A percentile compares a stretch with the other conserved stretches of the same genome.
Conservation (phyloP, 1,140 invertebrate genomes). For the Orussus abietinus region DNA sequence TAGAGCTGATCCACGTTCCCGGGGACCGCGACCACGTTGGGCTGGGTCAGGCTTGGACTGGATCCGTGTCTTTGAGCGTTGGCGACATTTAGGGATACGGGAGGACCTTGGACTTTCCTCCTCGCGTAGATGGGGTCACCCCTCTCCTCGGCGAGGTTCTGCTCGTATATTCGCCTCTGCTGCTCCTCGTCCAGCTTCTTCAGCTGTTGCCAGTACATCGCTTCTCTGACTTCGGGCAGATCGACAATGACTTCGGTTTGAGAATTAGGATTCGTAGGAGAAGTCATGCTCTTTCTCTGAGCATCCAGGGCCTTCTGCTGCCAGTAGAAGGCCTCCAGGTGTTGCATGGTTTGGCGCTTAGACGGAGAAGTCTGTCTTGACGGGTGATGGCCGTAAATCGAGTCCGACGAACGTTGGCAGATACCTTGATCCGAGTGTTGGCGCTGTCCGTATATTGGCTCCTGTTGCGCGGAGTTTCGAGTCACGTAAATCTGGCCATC, state of each 20-base stretch:
- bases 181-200: conserved; percentile 47
- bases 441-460: conserved; percentile 16
- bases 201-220: conserved; percentile 45
- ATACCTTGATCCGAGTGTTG: background rate
- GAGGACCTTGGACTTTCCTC: conserved; percentile 17
- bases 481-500: background rate
- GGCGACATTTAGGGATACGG: too few relatives aligned
- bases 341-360: conserved; percentile 41
- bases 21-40: conserved; percentile 6
- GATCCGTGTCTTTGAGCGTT: conserved; percentile 30
- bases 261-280: conserved; percentile 3
- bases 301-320: conserved; percentile 44
- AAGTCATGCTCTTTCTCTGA: conserved; percentile 24
- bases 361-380: conserved; percentile 35
- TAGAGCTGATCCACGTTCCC: conserved; percentile 23
- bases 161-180: conserved; percentile 40
- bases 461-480: conserved; percentile 9
- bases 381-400: conserved; percentile 16
- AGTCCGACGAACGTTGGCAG: conserved; percentile 8
- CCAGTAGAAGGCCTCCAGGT: conserved; percentile 45
- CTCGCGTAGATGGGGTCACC: conserved; percentile 20
- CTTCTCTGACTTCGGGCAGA: conserved; percentile 38
- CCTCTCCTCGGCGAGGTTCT: conserved; percentile 26
- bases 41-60: conserved; percentile 21
- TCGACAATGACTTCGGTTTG: conserved; percentile 19